Evolutionary conservation across 1,140 invertebrate genomes (phyloP).

Genomic region (Tenebrio molitor): DNA sequence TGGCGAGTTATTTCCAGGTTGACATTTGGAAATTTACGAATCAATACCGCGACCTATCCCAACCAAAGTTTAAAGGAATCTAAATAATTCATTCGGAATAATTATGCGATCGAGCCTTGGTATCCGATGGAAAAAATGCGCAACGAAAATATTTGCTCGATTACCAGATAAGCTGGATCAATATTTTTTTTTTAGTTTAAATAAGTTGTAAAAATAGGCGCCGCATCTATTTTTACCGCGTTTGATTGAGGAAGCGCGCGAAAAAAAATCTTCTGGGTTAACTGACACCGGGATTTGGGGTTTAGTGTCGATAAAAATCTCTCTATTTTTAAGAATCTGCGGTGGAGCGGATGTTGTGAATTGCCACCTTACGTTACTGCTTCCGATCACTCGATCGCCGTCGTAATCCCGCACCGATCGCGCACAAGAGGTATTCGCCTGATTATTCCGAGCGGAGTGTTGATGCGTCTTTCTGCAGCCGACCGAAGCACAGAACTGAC

Average conservation of each 20-base stretch:
- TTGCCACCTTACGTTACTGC: slow-evolving; percentile 17
- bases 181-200: not conserved
- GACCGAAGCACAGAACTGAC: slow-evolving; percentile 40
- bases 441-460: slow-evolving; percentile 2
- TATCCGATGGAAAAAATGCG: slow-evolving; percentile 1
- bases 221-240: not conserved
- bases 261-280: not conserved
- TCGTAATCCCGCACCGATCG: no score
- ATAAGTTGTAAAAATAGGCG: not conserved
- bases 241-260: not conserved
- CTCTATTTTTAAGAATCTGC: not conserved
- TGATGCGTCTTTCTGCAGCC: slow-evolving; percentile 27
- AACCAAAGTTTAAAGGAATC: not conserved
- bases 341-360: not conserved
- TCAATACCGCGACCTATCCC: slow-evolving; percentile 22
- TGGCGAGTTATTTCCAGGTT: slow-evolving; percentile 11
- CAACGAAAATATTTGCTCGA: not conserved
- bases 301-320: not conserved
- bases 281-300: not conserved
- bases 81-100: not conserved
- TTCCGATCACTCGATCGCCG: not conserved
- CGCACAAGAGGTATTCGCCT: not conserved
- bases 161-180: not conserved
- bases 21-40: slow-evolving; percentile 37
- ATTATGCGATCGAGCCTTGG: not conserved